phyloP scores from a whole-genome alignment of 2,113 vertebrate species.

The Condylura cristata region DNA sequence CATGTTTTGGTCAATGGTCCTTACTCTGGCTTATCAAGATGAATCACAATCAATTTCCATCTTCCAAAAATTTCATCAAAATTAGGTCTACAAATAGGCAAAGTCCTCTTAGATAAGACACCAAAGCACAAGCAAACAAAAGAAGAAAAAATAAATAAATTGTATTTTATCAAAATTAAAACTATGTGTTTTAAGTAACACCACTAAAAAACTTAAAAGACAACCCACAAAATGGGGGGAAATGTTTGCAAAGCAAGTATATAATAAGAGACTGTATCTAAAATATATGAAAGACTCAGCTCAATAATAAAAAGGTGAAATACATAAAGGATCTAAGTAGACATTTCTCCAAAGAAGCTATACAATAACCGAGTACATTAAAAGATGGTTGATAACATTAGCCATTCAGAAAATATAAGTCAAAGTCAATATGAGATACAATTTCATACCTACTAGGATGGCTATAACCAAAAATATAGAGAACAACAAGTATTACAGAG shows the following conservation, averaged over 20 bases:
- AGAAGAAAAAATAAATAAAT: neutral
- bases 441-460: too few species aligned
- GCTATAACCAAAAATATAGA: too few species aligned
- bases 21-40: neutral
- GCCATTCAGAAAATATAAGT: neutral
- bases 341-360: too few species aligned
- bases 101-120: neutral
- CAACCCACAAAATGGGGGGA: neutral
- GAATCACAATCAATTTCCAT: neutral
- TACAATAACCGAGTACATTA: neutral
- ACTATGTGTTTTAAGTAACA: neutral
- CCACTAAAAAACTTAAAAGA: neutral
- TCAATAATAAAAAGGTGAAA: too few species aligned
- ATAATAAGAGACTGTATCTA: too few species aligned
- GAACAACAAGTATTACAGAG: too few species aligned
- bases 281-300: too few species aligned
- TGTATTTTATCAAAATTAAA: neutral
- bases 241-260: too few species aligned
- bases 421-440: neutral
- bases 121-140: neutral
- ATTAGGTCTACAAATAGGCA: neutral
- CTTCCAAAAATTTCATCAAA: constrained; percentile 9
- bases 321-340: too few species aligned
- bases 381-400: neutral
- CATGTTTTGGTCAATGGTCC: neutral